phyloP scores from a whole-genome alignment of 2,113 vertebrate species.

The Xiphorhynchus elegans region DNA sequence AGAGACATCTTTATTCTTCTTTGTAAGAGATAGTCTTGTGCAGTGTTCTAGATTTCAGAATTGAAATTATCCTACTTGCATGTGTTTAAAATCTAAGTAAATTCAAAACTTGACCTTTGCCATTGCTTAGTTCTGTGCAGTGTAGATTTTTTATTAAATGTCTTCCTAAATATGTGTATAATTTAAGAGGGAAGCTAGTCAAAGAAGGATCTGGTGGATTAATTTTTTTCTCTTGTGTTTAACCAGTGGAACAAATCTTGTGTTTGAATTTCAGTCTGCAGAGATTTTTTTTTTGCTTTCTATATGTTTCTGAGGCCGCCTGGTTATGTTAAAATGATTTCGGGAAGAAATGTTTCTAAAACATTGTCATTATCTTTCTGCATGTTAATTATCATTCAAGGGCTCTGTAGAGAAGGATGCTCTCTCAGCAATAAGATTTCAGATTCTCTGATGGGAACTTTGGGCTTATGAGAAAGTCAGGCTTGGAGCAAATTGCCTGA shows the following conservation, averaged over 20 bases:
- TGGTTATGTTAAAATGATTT: neutral
- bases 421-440: neutral
- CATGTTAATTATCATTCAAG: slow-evolving; percentile 42
- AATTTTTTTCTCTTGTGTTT: neutral
- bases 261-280: neutral
- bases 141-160: neutral
- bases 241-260: slow-evolving; percentile 6
- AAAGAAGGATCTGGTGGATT: neutral
- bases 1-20: neutral
- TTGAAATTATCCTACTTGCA: neutral
- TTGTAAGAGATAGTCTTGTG: neutral
- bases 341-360: slow-evolving; percentile 26
- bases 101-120: neutral
- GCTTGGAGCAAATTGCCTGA: neutral
- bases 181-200: neutral
- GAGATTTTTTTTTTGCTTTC: neutral
- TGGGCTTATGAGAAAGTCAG: neutral
- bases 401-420: slow-evolving; percentile 6
- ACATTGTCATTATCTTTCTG: slow-evolving; percentile 41
- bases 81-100: neutral
- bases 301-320: neutral
- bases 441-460: slow-evolving; percentile 20
- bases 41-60: neutral
- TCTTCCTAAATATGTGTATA: neutral
- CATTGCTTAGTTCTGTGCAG: neutral